Conservation (phyloP, 2,113 vertebrate species). For the Silurus glanis region DNA sequence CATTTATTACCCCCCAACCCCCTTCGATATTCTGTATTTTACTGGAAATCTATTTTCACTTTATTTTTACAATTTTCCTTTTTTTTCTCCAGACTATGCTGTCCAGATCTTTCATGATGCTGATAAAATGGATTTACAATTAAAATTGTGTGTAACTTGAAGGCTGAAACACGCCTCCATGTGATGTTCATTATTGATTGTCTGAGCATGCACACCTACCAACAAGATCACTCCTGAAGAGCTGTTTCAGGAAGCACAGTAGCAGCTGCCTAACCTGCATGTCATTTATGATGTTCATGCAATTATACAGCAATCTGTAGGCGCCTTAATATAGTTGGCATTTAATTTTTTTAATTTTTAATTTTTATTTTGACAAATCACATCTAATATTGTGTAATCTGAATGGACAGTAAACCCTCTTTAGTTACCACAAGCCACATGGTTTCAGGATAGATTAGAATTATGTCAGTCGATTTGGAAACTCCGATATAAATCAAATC, state of each 20-base stretch:
- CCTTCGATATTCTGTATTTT: background rate
- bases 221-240: conserved; percentile 91
- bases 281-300: conserved; percentile 81
- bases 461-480: background rate
- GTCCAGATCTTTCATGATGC: conserved; percentile 92
- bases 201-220: conserved; percentile 87
- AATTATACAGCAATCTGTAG: conserved; percentile 88
- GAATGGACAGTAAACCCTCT: background rate
- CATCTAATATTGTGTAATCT: background rate
- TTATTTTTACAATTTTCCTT: background rate
- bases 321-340: conserved; percentile 38
- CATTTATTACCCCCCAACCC: background rate
- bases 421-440: background rate
- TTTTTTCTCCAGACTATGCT: conserved; percentile 79
- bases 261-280: conserved; percentile 84
- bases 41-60: background rate
- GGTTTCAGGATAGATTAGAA: background rate
- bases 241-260: conserved; percentile 81
- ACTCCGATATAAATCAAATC: background rate
- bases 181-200: conserved; percentile 98
- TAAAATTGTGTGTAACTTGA: conserved; percentile 86
- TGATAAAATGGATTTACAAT: conserved; percentile 69
- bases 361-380: background rate
- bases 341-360: background rate
- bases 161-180: conserved; percentile 79